Percentiles rank a stretch among this genome's conserved stretches.
These are phyloP conservation scores for Lissocephala sabroskyi DNA, from an alignment of 2,888 invertebrate genomes.

Conservation along the genomic window DNA sequence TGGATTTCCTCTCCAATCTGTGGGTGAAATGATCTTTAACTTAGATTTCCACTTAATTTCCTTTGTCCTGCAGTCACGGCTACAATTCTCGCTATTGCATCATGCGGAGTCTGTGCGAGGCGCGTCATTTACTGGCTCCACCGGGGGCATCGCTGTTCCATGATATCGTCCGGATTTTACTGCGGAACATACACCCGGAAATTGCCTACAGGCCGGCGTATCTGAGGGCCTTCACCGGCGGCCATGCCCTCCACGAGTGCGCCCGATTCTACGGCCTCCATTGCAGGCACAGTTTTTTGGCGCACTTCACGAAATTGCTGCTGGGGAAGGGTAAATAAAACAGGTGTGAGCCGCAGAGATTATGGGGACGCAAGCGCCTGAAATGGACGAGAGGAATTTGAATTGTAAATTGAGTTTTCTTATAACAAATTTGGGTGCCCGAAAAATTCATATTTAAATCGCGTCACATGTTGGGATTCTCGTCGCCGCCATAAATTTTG, in stretches of 20 bases:
- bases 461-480: too few species aligned
- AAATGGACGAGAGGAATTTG: too few species aligned
- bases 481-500: too few species aligned
- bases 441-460: too few species aligned
- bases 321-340: too few species aligned
- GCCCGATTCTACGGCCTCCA: slow-evolving; percentile 60
- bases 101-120: slow-evolving; percentile 80
- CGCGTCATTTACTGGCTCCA: slow-evolving; percentile 75
- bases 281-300: slow-evolving; percentile 66
- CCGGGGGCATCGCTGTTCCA: slow-evolving; percentile 79
- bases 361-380: too few species aligned
- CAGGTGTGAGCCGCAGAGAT: too few species aligned
- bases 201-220: slow-evolving; percentile 48
- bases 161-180: slow-evolving; percentile 78
- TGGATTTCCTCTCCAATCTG: slow-evolving; percentile 36
- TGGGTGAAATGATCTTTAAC: slow-evolving; percentile 15
- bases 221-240: slow-evolving; percentile 41
- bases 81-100: slow-evolving; percentile 74
- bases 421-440: too few species aligned
- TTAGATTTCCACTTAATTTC: not conserved
- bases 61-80: slow-evolving; percentile 39
- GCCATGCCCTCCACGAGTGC: slow-evolving; percentile 54
- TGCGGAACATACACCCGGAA: slow-evolving; percentile 74
- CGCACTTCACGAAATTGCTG: slow-evolving; percentile 47
- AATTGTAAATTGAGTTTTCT: too few species aligned